Base-by-base conservation (phyloP, 37 sponge, comb jelly and placozoan genomes). In the Mnemiopsis leidyi region DNA sequence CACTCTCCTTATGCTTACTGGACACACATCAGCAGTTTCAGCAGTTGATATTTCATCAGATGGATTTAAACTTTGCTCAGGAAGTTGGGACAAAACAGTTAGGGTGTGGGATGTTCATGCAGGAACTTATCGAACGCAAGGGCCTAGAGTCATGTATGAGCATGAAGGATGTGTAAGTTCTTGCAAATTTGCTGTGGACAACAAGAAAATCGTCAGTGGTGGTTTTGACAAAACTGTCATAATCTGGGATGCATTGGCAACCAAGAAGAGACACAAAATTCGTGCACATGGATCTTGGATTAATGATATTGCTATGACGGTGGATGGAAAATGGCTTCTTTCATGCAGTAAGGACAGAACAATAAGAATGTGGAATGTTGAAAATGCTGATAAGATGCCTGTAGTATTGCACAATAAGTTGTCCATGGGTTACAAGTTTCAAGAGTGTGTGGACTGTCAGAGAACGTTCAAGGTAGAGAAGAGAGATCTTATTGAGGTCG, bases 111-210 rank as follows among this genome's bases (percentile, higher is more conserved):
- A 97, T 71, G 29, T 93, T 32, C 71, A 92, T 16, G 75, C 85
- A 5, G 69, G 39, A 38, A 69, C 93, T 23, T 68, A 94, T 23
- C 48, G 95, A 82, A 76, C 92, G 36, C 69, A 93, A 32, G 97
- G 97, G 34, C 95, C 95, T n/a, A 40, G 68, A 39, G 83, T 94
- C 30, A 93, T 98, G 38, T 32, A 75, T 21, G 92, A 93, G 29
- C 98, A 98, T 93, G 95, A 96, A 39, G 98, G 98, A n/a, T 96
- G 95, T 94, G 95, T 98, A 68, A 98, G 97, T 76, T 73, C 85
- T 35, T 97, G 98, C 94, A 38, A 40, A 39, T 96, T 95, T 76
- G 94, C 95, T 16, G 67, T 29, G 2, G 96, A 97, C 35, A 85
- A 85, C 26, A 21, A 85, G 35, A 85, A 85, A 39, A 85, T 85